These are phyloP conservation scores for Pteropus alecto DNA, from an alignment of 2,113 vertebrate genomes.

Conservation along the genomic window DNA sequence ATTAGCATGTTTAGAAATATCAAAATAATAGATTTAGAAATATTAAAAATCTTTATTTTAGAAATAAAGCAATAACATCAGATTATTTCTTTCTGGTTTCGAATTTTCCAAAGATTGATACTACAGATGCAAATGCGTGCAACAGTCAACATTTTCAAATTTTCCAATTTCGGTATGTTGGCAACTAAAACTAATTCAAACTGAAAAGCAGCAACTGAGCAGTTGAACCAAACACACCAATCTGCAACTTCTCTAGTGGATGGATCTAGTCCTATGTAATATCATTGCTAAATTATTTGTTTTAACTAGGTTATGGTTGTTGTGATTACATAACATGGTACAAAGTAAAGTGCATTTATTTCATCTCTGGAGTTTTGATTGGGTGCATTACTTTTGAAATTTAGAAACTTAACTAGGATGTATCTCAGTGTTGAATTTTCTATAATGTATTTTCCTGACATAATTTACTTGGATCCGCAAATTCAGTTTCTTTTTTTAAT, in stretches of 20 bases:
- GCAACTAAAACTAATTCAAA: neutral
- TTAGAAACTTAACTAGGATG: neutral
- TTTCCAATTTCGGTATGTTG: neutral
- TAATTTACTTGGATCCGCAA: neutral
- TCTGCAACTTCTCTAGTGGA: neutral
- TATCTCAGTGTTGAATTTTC: slow-evolving; percentile 2
- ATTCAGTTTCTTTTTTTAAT: neutral
- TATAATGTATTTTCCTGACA: neutral
- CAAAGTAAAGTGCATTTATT: neutral
- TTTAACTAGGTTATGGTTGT: neutral
- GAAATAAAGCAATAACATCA: neutral
- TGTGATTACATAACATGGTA: neutral
- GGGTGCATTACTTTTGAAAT: slow-evolving; percentile 20
- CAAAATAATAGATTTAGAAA: neutral
- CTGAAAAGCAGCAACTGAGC: neutral
- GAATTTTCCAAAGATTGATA: neutral
- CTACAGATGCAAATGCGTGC: neutral
- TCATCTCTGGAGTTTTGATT: neutral
- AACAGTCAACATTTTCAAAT: neutral
- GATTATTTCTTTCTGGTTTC: neutral
- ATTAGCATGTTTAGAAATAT: neutral
- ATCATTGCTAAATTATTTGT: neutral
- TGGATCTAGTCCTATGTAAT: neutral
- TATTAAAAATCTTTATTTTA: neutral
- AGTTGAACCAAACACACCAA: neutral